Evolutionary conservation across 2,113 vertebrate species (phyloP), one percentile per base, ranked within the genome.

Genomic region (Panurus biarmicus): DNA sequence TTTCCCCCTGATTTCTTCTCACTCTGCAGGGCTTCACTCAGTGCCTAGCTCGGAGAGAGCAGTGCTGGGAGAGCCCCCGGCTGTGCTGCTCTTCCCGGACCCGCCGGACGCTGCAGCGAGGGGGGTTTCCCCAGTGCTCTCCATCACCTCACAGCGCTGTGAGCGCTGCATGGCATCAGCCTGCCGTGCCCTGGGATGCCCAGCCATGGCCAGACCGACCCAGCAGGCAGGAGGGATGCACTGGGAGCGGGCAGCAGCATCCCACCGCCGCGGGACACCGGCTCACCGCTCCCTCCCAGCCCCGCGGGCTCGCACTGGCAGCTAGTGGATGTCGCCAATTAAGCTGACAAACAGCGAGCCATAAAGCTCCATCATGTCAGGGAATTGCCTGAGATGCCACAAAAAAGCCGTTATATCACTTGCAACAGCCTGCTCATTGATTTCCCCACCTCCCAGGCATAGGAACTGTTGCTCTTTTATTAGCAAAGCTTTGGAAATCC

Each of bases 191-290:
- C 38, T 56, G 58, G 61, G 31, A 31, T 14, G 40, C 24, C 7
- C 74, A 47, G 2, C 9, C 42, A 1, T 0, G 26, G 35, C 16
- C 3, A 3, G 14, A 33, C 3, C 1, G 4, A 21, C 5, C 12
- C 20, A 2, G 1, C 10, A 6, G 64, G 48, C 62, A 20, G 79
- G 20, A 76, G 44, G 73, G 87, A 62, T 16, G 23, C 38, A 0
- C 12, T 5, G 40, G 73, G 69, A 38, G 22, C 1, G 2, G 35
- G 58, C 36, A 51, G 51, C 56, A 76, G 60, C 65, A 50, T 48
- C 62, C 51, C 76, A n/a, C 1, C 11, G 2, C 21, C 1, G 0
- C 0, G 0, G 64, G 62, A 11, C 47, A 4, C 0, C 1, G 2
- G 66, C 64, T 28, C 45, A 0, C 24, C 1, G 60, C 17, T 47